These are phyloP conservation scores for Numenius phaeopus DNA, from an alignment of 2,797 vertebrate genomes.

Conservation along the genomic window DNA sequence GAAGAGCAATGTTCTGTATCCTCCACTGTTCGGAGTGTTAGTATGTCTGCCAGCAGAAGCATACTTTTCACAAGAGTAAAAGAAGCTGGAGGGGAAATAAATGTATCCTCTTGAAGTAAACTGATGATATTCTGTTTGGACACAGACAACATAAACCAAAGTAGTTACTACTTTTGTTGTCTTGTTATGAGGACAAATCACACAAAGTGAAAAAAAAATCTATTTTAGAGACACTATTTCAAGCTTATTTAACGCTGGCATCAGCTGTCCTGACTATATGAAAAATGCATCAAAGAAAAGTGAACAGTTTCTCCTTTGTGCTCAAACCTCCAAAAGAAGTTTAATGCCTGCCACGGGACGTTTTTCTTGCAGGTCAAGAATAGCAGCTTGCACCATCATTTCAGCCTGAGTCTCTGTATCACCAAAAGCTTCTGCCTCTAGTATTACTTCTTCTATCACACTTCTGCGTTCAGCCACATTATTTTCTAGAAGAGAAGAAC, in stretches of 20 bases:
- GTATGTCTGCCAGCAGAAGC: slow-evolving; percentile 79
- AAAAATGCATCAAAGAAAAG: slow-evolving; percentile 12
- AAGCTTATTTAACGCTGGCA: slow-evolving; percentile 45
- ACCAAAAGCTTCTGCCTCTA: slow-evolving; percentile 84
- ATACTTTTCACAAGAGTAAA: slow-evolving; percentile 79
- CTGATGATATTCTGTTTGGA: slow-evolving; percentile 78
- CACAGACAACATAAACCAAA: slow-evolving; percentile 47
- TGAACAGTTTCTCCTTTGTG: not conserved
- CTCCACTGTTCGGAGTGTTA: slow-evolving; percentile 42
- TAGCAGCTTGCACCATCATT: slow-evolving; percentile 85
- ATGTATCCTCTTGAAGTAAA: slow-evolving; percentile 74
- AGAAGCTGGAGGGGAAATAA: slow-evolving; percentile 76
- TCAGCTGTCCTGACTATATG: slow-evolving; percentile 31
- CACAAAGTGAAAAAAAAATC: not conserved
- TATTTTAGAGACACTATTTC: not conserved
- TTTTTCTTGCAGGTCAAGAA: slow-evolving; percentile 84
- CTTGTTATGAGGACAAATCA: slow-evolving; percentile 43
- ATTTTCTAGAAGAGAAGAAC: slow-evolving; percentile 77
- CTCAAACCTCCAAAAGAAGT: slow-evolving; percentile 74
- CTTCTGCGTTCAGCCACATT: slow-evolving; percentile 77
- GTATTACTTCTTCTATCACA: slow-evolving; percentile 84
- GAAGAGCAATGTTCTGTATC: slow-evolving; percentile 56
- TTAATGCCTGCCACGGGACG: slow-evolving; percentile 73
- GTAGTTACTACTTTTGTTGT: not conserved
- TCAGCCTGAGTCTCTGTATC: slow-evolving; percentile 86